A percentile compares a stretch with the other conserved stretches of the same genome.
These are phyloP conservation scores for Andrena praecox DNA, from an alignment of 2,888 invertebrate species.

Conservation along the genomic window DNA sequence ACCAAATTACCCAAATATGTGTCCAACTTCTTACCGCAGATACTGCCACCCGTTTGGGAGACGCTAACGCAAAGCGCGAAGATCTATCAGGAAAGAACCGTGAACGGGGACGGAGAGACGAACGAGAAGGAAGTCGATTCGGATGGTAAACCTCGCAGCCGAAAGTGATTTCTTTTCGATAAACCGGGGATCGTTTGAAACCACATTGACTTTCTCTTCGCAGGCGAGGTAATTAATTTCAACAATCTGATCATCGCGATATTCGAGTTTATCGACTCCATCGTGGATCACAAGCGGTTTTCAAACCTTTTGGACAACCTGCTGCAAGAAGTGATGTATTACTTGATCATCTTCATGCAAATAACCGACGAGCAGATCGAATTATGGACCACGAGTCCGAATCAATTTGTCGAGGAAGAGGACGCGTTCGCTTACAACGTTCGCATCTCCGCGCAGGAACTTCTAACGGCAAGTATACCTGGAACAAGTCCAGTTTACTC, in stretches of 20 bases:
- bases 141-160: conserved; percentile 85
- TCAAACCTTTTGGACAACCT: conserved; percentile 87
- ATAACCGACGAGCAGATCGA: conserved; percentile 89
- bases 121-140: conserved; percentile 87
- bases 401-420: conserved; percentile 90
- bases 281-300: conserved; percentile 87
- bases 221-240: conserved; percentile 88
- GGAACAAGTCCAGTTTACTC: neutral
- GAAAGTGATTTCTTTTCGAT: neutral
- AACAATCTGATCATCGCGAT: conserved; percentile 88
- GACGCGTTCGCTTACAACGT: conserved; percentile 88
- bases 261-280: conserved; percentile 89
- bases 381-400: conserved; percentile 88
- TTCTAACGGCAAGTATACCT: conserved; percentile 85
- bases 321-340: conserved; percentile 88
- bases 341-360: conserved; percentile 89
- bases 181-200: neutral
- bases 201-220: neutral
- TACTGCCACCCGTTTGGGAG: conserved; percentile 89
- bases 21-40: conserved; percentile 87
- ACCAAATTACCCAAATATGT: conserved; percentile 88
- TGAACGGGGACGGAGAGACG: conserved; percentile 87
- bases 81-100: conserved; percentile 88
- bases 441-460: conserved; percentile 88
- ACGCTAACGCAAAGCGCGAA: conserved; percentile 89